These are phyloP conservation scores for Hydropsyche tenuis DNA, from an alignment of 1,140 invertebrate genomes.

Conservation along the genomic window DNA sequence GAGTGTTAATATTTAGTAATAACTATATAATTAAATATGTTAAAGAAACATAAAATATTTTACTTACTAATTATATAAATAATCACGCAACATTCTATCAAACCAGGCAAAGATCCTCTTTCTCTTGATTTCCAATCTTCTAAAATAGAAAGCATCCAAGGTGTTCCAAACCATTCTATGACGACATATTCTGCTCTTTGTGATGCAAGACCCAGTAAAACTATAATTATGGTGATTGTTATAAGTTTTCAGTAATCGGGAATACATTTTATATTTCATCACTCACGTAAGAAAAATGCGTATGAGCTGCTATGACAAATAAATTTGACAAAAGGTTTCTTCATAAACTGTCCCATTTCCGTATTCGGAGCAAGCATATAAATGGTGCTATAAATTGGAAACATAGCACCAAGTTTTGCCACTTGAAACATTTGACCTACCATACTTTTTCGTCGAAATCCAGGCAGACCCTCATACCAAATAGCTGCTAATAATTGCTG, in stretches of 20 bases:
- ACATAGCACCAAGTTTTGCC: slow-evolving; percentile 79
- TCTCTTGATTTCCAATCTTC: slow-evolving; percentile 78
- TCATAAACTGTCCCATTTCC: slow-evolving; percentile 81
- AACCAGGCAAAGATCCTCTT: slow-evolving; percentile 81
- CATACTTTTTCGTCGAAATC: slow-evolving; percentile 81
- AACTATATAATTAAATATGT: not conserved
- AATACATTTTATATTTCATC: slow-evolving; percentile 13
- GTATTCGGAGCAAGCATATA: slow-evolving; percentile 87
- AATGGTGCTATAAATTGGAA: slow-evolving; percentile 83
- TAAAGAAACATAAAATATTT: slow-evolving; percentile 22
- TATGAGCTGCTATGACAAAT: slow-evolving; percentile 91
- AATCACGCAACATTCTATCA: slow-evolving; percentile 83
- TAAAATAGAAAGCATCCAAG: slow-evolving; percentile 74
- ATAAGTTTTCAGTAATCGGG: not conserved
- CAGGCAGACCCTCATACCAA: slow-evolving; percentile 91
- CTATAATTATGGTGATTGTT: slow-evolving; percentile 56
- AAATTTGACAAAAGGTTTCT: slow-evolving; percentile 94
- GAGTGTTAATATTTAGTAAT: not conserved
- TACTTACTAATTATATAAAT: slow-evolving; percentile 82
- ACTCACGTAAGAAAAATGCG: slow-evolving; percentile 86
- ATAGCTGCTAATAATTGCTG: slow-evolving; percentile 89
- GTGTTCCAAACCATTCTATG: slow-evolving; percentile 77
- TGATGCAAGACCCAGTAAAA: slow-evolving; percentile 81
- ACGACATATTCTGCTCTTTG: slow-evolving; percentile 80
- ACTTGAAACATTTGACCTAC: slow-evolving; percentile 80